Evolutionary conservation across 2,113 vertebrate genomes (phyloP).

Genomic region (Anguilla japonica): DNA sequence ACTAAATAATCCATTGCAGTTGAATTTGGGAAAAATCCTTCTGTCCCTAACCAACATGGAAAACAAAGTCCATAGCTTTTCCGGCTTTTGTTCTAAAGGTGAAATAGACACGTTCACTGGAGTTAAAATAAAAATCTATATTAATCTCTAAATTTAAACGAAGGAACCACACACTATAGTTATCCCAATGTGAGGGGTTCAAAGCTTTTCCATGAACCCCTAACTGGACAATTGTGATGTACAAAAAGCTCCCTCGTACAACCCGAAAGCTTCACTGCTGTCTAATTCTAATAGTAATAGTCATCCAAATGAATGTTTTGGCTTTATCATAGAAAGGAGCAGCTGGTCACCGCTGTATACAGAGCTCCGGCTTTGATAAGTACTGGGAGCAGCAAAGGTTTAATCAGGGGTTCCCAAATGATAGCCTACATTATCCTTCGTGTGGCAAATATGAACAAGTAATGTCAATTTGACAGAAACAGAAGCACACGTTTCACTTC

Average conservation of each 20-base stretch:
- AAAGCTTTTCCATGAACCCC: no score
- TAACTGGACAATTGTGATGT: not conserved
- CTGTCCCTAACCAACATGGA: slow-evolving; percentile 43
- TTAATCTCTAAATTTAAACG: not conserved
- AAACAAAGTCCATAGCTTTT: slow-evolving; percentile 22
- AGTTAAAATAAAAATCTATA: not conserved
- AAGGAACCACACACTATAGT: not conserved
- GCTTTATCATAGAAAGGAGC: not conserved
- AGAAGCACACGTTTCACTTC: not conserved
- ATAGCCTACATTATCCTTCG: not conserved
- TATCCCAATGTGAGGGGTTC: not conserved
- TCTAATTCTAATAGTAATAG: not conserved
- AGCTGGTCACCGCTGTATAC: not conserved
- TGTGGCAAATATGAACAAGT: not conserved
- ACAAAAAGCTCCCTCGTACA: not conserved
- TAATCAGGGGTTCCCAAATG: not conserved
- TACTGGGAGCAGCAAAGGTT: not conserved
- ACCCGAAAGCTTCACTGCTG: no score
- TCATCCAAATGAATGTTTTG: not conserved
- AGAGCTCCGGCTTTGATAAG: not conserved
- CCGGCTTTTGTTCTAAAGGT: not conserved
- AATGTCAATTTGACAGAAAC: no score
- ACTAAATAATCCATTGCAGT: slow-evolving; percentile 49
- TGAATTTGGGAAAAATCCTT: slow-evolving; percentile 18
- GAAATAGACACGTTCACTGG: not conserved